Evolutionary conservation across 2,797 vertebrate species (phyloP), one percentile per base, ranked within the genome.

Genomic region (Semotilus atromaculatus): DNA sequence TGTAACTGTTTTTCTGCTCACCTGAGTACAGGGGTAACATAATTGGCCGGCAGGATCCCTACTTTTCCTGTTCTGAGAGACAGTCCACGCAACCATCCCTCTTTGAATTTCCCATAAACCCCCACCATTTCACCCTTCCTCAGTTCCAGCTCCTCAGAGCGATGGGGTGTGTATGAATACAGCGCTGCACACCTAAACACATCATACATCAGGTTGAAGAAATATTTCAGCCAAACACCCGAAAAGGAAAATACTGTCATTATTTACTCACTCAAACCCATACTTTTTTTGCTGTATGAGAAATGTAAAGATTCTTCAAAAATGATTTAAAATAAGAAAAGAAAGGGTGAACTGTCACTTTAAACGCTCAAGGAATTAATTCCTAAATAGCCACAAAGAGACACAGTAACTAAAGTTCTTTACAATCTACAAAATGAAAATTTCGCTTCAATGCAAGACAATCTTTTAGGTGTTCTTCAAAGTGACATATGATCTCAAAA

Each of bases 51-150:
- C 92, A 99, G 96, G 92, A 97, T 95, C 60, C 98, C 98, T 9
- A 95, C 96, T 94, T 97, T 97, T 34, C 98, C 97, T 0, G 97
- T 97, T 90, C 95, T 93, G n/a, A 99, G 94, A 6, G 97, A 98
- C 88, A 98, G 90, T 76, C 97, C 98, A 85, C 95, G 95, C 86
- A 99, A 93, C 98, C 98, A 98, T 70, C 97, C 98, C 0, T 99
- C 97, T 2, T 97, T 97, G 81, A 96, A 94, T 86, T 95, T 97
- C 80, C 97, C 97, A 3, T 98, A 96, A 38, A 99, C 95, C 8
- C 97, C 97, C 86, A 99, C 87, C 88, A 97, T 97, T 93, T 99
- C 98, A 86, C 98, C 98, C 91, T 96, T 97, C 90, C 96, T 96
- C 88, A 99, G 93, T 91, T 97, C 97, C 91, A 99, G 94, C 91